Evolutionary conservation across 1,140 invertebrate species (phyloP).

Genomic region (Pteromalus puparum): DNA sequence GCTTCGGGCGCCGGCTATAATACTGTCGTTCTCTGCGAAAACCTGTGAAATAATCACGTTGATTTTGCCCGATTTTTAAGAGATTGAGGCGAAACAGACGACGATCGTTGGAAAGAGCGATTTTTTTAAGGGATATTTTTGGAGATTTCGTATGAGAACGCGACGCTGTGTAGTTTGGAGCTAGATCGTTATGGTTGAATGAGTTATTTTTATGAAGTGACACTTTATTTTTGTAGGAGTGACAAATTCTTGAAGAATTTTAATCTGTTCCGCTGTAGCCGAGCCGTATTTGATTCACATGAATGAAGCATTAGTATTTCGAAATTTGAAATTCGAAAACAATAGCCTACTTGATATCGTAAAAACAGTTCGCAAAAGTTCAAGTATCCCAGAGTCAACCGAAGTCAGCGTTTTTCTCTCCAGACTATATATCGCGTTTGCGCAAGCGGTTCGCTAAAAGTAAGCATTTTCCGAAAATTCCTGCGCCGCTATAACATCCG

Average conservation of each 20-base stretch:
- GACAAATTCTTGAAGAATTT: background rate
- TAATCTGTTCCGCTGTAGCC: too few species aligned
- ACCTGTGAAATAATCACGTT: background rate
- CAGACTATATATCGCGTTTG: background rate
- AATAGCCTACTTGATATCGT: too few species aligned
- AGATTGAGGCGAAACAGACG: too few species aligned
- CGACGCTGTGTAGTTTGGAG: too few species aligned
- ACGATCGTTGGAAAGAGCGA: too few species aligned
- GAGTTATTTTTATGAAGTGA: constrained; percentile 27
- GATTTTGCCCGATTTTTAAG: background rate
- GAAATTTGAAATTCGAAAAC: too few species aligned
- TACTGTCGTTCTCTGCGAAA: constrained; percentile 32
- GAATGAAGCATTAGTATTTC: too few species aligned
- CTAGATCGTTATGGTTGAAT: background rate
- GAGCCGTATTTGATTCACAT: too few species aligned
- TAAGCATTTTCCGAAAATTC: background rate
- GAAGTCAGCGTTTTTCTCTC: background rate
- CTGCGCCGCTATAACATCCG: background rate
- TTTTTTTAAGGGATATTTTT: too few species aligned
- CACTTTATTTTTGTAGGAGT: constrained; percentile 25
- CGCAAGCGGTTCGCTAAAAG: background rate
- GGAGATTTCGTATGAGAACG: too few species aligned
- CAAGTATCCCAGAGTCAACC: background rate
- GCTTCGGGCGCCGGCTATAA: constrained; percentile 59
- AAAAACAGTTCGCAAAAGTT: background rate